Conservation (phyloP, 2,888 invertebrate species). For the Gerosis bhagava region DNA sequence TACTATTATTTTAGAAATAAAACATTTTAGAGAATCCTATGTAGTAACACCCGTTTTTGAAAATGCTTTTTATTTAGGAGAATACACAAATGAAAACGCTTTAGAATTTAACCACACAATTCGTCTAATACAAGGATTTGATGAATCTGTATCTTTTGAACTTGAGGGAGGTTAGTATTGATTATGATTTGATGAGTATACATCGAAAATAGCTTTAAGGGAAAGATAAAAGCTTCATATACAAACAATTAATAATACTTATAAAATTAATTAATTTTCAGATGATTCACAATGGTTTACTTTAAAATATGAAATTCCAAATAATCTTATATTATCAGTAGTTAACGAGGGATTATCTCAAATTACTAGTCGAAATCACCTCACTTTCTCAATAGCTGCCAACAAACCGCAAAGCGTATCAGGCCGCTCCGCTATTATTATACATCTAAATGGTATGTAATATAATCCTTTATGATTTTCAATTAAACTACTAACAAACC, state of each 20-base stretch:
- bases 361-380: slow-evolving; percentile 30
- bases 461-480: too few relatives aligned
- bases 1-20: slow-evolving; percentile 33
- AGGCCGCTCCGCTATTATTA: slow-evolving; percentile 37
- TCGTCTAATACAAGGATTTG: slow-evolving; percentile 40
- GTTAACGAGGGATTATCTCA: slow-evolving; percentile 24
- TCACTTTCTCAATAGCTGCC: slow-evolving; percentile 39
- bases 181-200: too few relatives aligned
- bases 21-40: slow-evolving; percentile 8
- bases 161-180: slow-evolving; percentile 46
- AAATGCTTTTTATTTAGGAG: slow-evolving; percentile 41
- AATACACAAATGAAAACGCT: slow-evolving; percentile 37
- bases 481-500: too few relatives aligned
- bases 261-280: slow-evolving; percentile 34
- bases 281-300: slow-evolving; percentile 39
- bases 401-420: slow-evolving; percentile 33
- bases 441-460: slow-evolving; percentile 39
- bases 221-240: too few relatives aligned
- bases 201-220: too few relatives aligned
- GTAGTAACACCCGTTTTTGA: slow-evolving; percentile 36
- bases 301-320: slow-evolving; percentile 29
- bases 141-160: slow-evolving; percentile 39
- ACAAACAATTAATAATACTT: too few relatives aligned
- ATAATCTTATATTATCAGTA: slow-evolving; percentile 29
- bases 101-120: slow-evolving; percentile 39